Evolutionary conservation across 2,113 vertebrate genomes (phyloP).

Genomic region (Thryonomys swinderianus): DNA sequence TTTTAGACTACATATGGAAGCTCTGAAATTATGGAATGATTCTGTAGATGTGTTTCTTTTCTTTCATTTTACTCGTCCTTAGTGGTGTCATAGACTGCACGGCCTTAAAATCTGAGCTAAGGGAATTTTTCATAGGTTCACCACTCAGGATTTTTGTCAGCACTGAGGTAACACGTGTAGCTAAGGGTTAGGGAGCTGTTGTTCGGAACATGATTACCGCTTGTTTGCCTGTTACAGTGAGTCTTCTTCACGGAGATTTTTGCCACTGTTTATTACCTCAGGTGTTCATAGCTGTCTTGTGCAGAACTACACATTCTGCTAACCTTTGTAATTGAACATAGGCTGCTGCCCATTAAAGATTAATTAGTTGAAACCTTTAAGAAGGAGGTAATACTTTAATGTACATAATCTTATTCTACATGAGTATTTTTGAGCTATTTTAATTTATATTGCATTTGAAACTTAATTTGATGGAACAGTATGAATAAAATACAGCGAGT

Average conservation of each 20-base stretch:
- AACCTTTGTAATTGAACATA: neutral
- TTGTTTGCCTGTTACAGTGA: neutral
- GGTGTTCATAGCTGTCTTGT: neutral
- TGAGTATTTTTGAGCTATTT: neutral
- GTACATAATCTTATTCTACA: neutral
- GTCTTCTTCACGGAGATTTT: neutral
- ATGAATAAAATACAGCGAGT: conserved; percentile 51
- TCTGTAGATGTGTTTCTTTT: neutral
- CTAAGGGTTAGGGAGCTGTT: neutral
- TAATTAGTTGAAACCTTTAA: neutral
- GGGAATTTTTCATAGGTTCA: neutral
- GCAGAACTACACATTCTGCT: neutral
- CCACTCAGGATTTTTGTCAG: neutral
- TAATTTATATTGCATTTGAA: neutral
- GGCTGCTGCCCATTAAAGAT: neutral
- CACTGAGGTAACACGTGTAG: neutral
- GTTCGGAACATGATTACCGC: neutral
- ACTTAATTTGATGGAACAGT: conserved; percentile 18
- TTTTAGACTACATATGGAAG: neutral
- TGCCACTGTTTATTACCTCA: neutral
- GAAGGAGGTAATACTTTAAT: neutral
- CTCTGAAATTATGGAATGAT: neutral
- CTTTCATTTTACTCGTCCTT: neutral
- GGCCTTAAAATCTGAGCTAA: neutral
- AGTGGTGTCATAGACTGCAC: neutral